Evolutionary conservation across 37 sponge, comb jelly and placozoan species (phyloP), one percentile per base, ranked within the genome.

Genomic region (Cladorhizidae sp.): DNA sequence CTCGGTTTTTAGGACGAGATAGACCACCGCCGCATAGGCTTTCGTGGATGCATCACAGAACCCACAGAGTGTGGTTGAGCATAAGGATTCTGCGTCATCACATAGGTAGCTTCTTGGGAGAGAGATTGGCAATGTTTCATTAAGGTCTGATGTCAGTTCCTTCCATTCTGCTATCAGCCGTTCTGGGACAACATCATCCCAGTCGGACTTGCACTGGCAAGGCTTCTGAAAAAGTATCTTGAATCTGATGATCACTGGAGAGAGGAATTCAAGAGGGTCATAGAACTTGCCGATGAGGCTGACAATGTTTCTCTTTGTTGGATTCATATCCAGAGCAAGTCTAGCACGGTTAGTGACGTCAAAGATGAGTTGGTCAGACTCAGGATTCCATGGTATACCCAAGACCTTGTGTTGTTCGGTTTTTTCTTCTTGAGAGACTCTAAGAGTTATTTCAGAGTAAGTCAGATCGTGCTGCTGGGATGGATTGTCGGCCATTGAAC

Each of bases 11-110:
- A 72, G 25, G 8, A 81, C 21, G 21, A 80, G 40, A 42, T 87
- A 87, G 41, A 87, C 70, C 0, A 87, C 88, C 1, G 88, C 88
- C 1, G 88, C 82, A 59, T 76, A 87, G 22, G 88, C 82, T 42
- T 32, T 59, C 41, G 63, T 75, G 20, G 88, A 81, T 32, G 88
- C 82, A 67, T 87, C 82, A 65, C 88, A 87, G 45, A 81, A 87
- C 26, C 82, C 88, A 81, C 65, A 80, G 29, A 85, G 85, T 3
- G 77, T 68, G 49, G 55, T 15, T 37, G 77, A 84, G 7, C n/a
- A 40, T 41, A 56, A 8, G 32, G 0, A 45, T n/a, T 56, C 45
- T 0, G 18, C 8, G 11, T 64, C 42, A 26, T 68, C 59, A 35
- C 22, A n/a, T 35, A 78, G 40, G 65, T 79, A 79, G 61, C 86